A percentile compares a stretch with the other conserved stretches of the same genome.
Evolutionary conservation across 2,888 invertebrate species (phyloP).

Genomic region (Gymnocheta viridis): DNA sequence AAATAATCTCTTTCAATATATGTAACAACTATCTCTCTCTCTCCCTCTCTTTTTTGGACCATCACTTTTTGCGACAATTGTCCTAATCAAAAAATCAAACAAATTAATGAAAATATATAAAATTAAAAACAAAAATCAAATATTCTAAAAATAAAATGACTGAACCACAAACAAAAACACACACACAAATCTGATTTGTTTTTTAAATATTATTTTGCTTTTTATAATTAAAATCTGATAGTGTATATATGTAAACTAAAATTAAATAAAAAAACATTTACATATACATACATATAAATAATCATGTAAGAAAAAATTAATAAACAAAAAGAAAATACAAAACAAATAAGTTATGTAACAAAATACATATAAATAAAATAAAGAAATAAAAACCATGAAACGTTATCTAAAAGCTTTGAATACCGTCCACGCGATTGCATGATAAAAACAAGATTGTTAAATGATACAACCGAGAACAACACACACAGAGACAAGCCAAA

Average conservation of each 20-base stretch:
- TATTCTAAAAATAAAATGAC: constrained; percentile 68
- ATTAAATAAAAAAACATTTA: constrained; percentile 50
- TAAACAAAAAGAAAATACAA: constrained; percentile 13
- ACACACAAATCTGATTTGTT: constrained; percentile 47
- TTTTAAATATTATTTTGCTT: constrained; percentile 54
- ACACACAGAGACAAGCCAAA: constrained; percentile 59
- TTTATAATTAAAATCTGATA: constrained; percentile 53
- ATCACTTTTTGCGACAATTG: constrained; percentile 64
- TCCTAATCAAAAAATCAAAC: constrained; percentile 49
- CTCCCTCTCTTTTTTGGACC: constrained; percentile 62
- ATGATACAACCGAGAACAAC: constrained; percentile 74
- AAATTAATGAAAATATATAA: constrained; percentile 35
- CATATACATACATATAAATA: constrained; percentile 63
- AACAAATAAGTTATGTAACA: constrained; percentile 17
- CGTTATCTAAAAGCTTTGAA: constrained; percentile 76
- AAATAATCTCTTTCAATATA: constrained; percentile 37
- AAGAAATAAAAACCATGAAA: constrained; percentile 65
- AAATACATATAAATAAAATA: constrained; percentile 34
- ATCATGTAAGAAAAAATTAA: constrained; percentile 60
- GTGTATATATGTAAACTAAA: constrained; percentile 69
- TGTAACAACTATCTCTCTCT: constrained; percentile 37
- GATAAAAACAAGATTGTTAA: constrained; percentile 69
- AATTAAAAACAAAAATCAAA: constrained; percentile 61
- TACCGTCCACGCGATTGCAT: constrained; percentile 75
- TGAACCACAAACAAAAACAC: constrained; percentile 53